These are phyloP conservation scores for Spizaetus ornatus DNA, from an alignment of 2,113 vertebrate species.

Conservation along the genomic window DNA sequence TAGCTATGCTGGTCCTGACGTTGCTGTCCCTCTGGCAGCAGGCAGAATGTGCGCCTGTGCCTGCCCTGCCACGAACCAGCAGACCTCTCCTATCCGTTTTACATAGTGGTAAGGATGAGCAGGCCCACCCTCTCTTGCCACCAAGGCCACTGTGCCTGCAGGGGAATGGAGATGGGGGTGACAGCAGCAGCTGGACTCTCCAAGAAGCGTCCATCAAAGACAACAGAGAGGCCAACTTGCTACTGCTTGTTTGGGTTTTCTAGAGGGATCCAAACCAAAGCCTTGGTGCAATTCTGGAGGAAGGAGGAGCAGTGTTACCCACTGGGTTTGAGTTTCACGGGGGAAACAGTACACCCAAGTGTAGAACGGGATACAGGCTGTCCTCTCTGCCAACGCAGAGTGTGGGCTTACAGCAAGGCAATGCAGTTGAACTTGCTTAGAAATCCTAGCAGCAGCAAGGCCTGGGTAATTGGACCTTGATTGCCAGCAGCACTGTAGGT, in stretches of 20 bases:
- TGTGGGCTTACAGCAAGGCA: background rate
- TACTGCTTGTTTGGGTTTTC: background rate
- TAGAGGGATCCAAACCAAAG: background rate
- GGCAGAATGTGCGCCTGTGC: background rate
- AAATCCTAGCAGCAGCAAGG: background rate
- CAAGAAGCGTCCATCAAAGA: background rate
- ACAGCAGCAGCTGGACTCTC: background rate
- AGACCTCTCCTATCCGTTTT: background rate
- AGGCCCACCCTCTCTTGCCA: background rate
- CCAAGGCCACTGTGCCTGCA: background rate
- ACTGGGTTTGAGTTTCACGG: background rate
- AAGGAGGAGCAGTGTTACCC: background rate
- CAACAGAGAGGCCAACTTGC: background rate
- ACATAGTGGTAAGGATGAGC: accelerated
- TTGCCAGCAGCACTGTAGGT: background rate
- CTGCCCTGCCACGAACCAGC: background rate
- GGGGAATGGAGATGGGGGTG: background rate
- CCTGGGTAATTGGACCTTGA: background rate
- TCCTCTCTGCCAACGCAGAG: accelerated
- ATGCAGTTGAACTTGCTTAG: background rate
- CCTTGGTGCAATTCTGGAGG: background rate
- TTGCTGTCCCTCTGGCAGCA: background rate
- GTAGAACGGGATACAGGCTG: background rate
- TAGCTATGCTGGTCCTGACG: accelerated
- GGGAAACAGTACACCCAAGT: background rate